phyloP scores from a whole-genome alignment of 2,888 invertebrate species.

The Aethes cnicana region DNA sequence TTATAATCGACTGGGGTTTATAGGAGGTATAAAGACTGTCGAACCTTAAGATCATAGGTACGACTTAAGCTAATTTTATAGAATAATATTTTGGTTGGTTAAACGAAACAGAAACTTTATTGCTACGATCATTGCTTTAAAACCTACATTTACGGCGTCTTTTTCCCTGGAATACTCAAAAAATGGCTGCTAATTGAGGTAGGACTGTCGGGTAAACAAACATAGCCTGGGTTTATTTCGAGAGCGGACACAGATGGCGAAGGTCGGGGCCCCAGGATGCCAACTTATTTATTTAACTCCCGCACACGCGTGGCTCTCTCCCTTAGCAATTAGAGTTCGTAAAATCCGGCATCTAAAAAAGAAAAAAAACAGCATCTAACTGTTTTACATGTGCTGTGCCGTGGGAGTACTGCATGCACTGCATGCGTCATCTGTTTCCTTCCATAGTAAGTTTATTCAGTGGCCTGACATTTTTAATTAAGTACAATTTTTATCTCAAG shows the following conservation, averaged over 20 bases:
- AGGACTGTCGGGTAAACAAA: conserved; percentile 28
- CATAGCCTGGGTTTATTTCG: conserved; percentile 58
- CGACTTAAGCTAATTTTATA: no score
- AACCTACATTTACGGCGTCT: background rate
- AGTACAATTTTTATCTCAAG: no score
- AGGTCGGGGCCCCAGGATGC: conserved; percentile 63
- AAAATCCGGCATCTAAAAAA: conserved; percentile 29
- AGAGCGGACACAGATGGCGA: conserved; percentile 69
- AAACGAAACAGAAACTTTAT: no score
- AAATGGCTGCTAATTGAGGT: conserved; percentile 2
- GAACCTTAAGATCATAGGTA: no score
- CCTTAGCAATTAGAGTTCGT: conserved; percentile 44
- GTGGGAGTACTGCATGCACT: conserved; percentile 8
- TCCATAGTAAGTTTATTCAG: no score
- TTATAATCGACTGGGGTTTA: background rate
- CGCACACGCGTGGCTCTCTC: conserved; percentile 48
- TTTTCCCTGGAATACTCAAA: background rate
- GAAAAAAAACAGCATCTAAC: conserved; percentile 40
- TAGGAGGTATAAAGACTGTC: no score
- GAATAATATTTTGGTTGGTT: background rate
- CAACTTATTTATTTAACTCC: conserved; percentile 70
- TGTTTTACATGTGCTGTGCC: conserved; percentile 1
- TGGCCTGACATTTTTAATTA: no score
- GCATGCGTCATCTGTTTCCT: no score
- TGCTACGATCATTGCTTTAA: no score